Evolutionary conservation across 2,113 vertebrate species (phyloP).

Genomic region (Tursiops truncatus): DNA sequence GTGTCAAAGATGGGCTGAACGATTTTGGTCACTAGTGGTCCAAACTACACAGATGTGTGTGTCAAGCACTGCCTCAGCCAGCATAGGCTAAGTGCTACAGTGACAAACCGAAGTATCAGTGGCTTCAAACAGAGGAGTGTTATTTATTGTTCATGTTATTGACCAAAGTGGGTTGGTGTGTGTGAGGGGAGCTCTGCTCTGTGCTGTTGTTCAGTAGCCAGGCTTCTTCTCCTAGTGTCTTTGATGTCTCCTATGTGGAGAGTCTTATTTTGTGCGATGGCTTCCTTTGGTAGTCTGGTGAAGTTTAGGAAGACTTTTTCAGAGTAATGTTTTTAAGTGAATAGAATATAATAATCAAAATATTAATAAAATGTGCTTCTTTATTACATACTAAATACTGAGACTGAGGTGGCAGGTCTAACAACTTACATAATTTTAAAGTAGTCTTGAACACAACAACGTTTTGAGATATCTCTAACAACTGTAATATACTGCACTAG

Average conservation of each 20-base stretch:
- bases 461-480: background rate
- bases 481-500: background rate
- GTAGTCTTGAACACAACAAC: background rate
- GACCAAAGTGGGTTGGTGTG: background rate
- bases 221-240: background rate
- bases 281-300: background rate
- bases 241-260: background rate
- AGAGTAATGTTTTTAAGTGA: background rate
- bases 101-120: background rate
- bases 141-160: background rate
- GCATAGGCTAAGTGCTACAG: background rate
- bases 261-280: background rate
- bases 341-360: background rate
- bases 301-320: background rate
- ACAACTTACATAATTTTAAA: background rate
- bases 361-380: background rate
- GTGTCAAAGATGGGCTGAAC: background rate
- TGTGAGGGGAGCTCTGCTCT: background rate
- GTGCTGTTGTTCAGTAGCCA: background rate
- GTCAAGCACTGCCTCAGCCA: background rate
- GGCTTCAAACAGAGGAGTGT: background rate
- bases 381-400: background rate
- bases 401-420: background rate
- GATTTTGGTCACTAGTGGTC: background rate
- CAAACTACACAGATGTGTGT: background rate